Evolutionary conservation across 2,113 vertebrate species (phyloP).

Genomic region (Catharus fuscescens): DNA sequence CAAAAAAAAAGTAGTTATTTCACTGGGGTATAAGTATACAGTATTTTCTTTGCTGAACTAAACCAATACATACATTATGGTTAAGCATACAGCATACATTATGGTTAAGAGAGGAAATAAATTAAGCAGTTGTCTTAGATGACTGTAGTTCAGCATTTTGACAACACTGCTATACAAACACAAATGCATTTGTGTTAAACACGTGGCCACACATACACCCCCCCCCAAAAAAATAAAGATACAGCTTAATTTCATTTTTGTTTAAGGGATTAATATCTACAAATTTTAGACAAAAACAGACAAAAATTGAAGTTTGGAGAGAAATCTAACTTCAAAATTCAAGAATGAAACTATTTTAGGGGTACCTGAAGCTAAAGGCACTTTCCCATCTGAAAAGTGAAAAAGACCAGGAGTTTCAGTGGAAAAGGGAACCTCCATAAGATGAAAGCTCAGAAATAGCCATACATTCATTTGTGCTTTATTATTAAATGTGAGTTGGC

Average conservation of each 20-base stretch:
- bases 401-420: background rate
- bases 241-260: background rate
- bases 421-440: background rate
- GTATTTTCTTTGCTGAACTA: background rate
- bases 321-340: background rate
- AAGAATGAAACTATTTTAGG: background rate
- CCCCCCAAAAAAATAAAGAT: background rate
- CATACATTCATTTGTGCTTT: background rate
- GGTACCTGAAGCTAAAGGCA: background rate
- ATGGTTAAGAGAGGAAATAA: background rate
- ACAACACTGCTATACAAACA: background rate
- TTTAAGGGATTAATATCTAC: background rate
- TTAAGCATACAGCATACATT: background rate
- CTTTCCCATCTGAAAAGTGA: background rate
- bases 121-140: background rate
- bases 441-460: background rate
- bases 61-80: background rate
- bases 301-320: background rate
- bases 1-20: background rate
- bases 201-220: accelerated
- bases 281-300: background rate
- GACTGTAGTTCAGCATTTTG: background rate
- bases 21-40: background rate
- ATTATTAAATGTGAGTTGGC: background rate
- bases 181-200: background rate